Evolutionary conservation across 2,888 invertebrate species (phyloP).

Genomic region (Bugula neritina): DNA sequence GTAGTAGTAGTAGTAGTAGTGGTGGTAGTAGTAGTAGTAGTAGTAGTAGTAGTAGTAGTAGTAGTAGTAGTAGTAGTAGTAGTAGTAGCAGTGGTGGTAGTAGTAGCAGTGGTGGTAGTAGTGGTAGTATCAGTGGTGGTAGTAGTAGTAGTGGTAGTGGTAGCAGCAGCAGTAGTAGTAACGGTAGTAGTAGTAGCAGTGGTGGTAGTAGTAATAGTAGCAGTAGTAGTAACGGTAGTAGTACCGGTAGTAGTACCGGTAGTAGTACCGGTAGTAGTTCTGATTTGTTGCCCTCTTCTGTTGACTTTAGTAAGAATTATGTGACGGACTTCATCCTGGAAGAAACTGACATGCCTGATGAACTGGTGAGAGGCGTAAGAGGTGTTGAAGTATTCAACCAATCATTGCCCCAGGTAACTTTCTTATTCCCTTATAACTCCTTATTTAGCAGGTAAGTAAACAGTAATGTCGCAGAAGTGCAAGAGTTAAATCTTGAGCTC

Average conservation of each 20-base stretch:
- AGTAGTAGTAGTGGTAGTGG: constrained; percentile 51
- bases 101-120: not conserved
- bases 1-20: no score
- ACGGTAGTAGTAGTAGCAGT: not conserved
- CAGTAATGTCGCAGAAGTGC: no score
- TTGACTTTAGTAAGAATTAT: constrained; percentile 38
- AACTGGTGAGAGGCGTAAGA: constrained; percentile 38
- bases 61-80: no score
- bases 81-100: not conserved
- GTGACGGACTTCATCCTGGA: constrained; percentile 41
- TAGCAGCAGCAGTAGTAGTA: no score
- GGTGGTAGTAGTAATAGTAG: not conserved
- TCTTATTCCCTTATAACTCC: no score
- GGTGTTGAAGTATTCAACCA: constrained; percentile 43
- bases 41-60: no score
- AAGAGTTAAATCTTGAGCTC: no score
- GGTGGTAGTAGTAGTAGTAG: no score
- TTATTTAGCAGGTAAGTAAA: no score
- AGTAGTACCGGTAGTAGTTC: not conserved
- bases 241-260: no score
- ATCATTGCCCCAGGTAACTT: constrained; percentile 36
- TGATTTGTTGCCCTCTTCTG: no score
- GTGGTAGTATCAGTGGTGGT: no score
- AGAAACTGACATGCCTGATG: constrained; percentile 43
- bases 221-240: not conserved